Base-by-base conservation (phyloP, 1,140 invertebrate species). In the Drosophila kohkoa region DNA sequence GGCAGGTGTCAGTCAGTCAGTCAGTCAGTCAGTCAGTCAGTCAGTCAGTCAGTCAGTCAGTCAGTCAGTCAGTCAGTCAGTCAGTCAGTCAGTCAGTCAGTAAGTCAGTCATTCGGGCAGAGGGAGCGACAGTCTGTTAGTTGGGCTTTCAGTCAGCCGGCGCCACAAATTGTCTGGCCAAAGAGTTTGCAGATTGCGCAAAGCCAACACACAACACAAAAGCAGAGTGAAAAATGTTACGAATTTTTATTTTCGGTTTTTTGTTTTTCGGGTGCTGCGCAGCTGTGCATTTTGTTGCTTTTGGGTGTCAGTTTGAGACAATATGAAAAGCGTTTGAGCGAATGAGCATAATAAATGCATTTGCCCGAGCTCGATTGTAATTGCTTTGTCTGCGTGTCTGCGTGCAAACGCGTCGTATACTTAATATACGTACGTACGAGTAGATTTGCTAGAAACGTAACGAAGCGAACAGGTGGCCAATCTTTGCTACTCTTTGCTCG, bases 1-100 rank as follows among this genome's bases (percentile, higher is more conserved):
- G 77, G 82, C 83, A 88, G 78, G 71, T 82, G 78, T 81, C 82
- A 80, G 81, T 76, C 46, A 57, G 58, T 38, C 51, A n/a, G 62
- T 32, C 57, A 63, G 73, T 54, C 74, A 67, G 63, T 30, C 41
- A 45, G 63, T 7, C 35, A 38, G 35, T 7, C 35, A 46, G 8
- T 30, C 20, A 20, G 48, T 13, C 57, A 52, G 20, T 51, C 28
- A 52, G 59, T 54, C 30, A 16, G 72, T 79, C n/a, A n/a, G n/a
- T n/a, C 71, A 77, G 79, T 49, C 16, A 32, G 62, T 49, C 43
- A 48, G 20, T 46, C 38, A 35, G 38, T 16, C 43, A 35, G 5
- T 41, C 51, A 43, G 51, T 41, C 0, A 35, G 76, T 83, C 76
- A 75, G 5, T 41, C 51, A 43, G 60, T 41, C 0, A 38, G 76